Conservation (phyloP, 2,113 vertebrate genomes). For the Rhinopithecus roxellana region DNA sequence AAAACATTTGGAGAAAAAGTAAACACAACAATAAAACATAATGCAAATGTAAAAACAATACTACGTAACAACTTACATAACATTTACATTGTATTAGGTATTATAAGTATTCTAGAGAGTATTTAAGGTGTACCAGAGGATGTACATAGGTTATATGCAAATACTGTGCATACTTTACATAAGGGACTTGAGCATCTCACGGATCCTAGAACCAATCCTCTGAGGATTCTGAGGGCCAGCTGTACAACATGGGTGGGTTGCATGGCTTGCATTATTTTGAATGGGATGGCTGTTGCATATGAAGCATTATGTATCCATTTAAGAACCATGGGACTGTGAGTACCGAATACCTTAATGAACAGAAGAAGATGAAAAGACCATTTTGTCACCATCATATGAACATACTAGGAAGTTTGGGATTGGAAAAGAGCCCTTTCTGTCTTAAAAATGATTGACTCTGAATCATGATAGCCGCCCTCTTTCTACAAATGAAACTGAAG, state of each 20-base stretch:
- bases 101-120: background rate
- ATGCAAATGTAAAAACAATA: background rate
- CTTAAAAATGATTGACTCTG: slow-evolving; percentile 25
- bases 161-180: background rate
- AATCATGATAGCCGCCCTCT: background rate
- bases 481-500: background rate
- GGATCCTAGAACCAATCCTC: background rate
- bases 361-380: background rate
- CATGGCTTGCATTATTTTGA: background rate
- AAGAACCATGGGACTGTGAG: background rate
- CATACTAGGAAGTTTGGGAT: background rate
- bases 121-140: background rate
- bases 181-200: background rate
- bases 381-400: background rate
- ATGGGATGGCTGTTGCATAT: background rate
- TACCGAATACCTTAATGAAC: background rate
- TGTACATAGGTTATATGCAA: background rate
- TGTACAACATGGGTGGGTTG: background rate
- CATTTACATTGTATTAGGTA: background rate
- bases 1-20: background rate
- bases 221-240: background rate
- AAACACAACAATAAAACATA: background rate
- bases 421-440: background rate
- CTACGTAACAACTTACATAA: background rate
- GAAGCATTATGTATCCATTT: background rate